Percentiles rank a stretch among this genome's conserved stretches.
These are phyloP conservation scores for Telmatochromis brichardi DNA, from an alignment of 2,113 vertebrate genomes.

Conservation along the genomic window DNA sequence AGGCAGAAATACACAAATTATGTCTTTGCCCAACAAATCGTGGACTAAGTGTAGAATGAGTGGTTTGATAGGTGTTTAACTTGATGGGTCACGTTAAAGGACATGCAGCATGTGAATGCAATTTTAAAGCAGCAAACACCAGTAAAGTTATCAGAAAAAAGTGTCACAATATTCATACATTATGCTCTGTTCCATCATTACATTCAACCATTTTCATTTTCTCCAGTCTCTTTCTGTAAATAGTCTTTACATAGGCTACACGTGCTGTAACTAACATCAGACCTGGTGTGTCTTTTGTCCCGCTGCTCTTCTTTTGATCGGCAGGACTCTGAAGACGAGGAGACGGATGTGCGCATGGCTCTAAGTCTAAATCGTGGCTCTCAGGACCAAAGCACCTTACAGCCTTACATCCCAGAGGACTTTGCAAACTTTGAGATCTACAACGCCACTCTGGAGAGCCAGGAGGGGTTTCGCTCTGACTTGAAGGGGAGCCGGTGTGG, in stretches of 20 bases:
- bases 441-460: constrained; percentile 87
- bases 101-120: neutral
- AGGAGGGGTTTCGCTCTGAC: constrained; percentile 72
- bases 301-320: constrained; percentile 23
- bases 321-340: constrained; percentile 91
- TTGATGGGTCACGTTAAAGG: neutral
- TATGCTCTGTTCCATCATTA: neutral
- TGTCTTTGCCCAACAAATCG: neutral
- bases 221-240: neutral
- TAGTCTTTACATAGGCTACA: neutral
- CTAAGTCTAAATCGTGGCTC: constrained; percentile 58
- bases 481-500: constrained; percentile 65
- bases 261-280: neutral
- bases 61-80: neutral
- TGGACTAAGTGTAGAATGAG: neutral
- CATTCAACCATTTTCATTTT: neutral
- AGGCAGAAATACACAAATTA: neutral
- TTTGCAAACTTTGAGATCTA: constrained; percentile 98
- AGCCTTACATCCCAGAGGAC: constrained; percentile 86
- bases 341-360: constrained; percentile 65
- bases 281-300: constrained; percentile 9
- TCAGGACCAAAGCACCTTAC: constrained; percentile 66
- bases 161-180: neutral
- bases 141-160: neutral
- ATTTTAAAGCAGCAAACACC: neutral